phyloP scores from a whole-genome alignment of 2,113 vertebrate genomes.

The Aythya baeri region DNA sequence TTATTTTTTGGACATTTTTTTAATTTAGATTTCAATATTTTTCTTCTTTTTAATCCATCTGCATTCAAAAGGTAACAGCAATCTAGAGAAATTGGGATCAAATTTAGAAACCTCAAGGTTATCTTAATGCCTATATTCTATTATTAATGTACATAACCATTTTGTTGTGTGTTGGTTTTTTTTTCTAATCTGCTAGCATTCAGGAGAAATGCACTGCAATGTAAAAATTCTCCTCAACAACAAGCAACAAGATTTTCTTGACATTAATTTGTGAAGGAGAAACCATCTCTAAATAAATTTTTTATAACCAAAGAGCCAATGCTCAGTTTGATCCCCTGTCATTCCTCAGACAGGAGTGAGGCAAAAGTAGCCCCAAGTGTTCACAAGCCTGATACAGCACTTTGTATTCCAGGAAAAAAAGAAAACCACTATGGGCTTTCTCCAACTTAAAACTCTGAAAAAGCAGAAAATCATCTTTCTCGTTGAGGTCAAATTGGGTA shows the following conservation, averaged over 20 bases:
- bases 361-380: not conserved
- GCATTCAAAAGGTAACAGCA: not conserved
- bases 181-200: not conserved
- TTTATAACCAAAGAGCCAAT: not conserved
- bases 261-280: not conserved
- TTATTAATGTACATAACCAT: not conserved
- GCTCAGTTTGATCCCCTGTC: not conserved
- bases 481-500: not conserved
- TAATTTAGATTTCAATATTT: not conserved
- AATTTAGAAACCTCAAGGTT: not conserved
- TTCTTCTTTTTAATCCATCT: not conserved
- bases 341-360: not conserved
- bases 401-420: not conserved
- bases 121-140: constrained; percentile 1
- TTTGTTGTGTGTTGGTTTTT: not conserved
- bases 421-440: not conserved
- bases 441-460: not conserved
- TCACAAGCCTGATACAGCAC: not conserved
- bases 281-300: constrained; percentile 9
- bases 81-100: not conserved
- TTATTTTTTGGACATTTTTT: constrained; percentile 23
- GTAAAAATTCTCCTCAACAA: not conserved
- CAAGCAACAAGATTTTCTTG: not conserved
- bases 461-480: not conserved
- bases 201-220: not conserved